These are phyloP conservation scores for Sinohyriopsis cumingii DNA, from an alignment of 2,888 invertebrate species.

Conservation along the genomic window DNA sequence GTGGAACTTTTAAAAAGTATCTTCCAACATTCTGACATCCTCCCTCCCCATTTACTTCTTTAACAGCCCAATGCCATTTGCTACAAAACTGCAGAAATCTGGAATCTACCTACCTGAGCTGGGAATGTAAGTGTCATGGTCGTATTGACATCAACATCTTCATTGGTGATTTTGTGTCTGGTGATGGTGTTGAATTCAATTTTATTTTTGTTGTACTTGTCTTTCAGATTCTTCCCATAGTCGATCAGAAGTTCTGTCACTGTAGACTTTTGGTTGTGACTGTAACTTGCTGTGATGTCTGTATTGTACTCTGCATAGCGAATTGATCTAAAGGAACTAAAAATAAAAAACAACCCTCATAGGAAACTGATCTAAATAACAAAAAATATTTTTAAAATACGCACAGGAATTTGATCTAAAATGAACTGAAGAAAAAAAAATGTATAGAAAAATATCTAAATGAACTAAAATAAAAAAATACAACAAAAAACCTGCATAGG, in stretches of 20 bases:
- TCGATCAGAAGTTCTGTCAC: conserved; percentile 27
- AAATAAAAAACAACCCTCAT: no score
- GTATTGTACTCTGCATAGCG: conserved; percentile 18
- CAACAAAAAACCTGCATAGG: not conserved
- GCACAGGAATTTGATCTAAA: no score
- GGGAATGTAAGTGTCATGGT: conserved; percentile 33
- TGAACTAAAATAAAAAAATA: no score
- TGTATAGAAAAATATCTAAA: conserved; percentile 1
- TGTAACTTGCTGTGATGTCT: not conserved
- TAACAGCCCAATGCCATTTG: no score
- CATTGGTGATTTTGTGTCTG: conserved; percentile 25
- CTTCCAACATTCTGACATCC: no score
- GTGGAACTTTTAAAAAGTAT: no score
- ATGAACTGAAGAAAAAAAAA: no score
- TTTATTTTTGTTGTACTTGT: conserved; percentile 38
- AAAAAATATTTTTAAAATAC: no score
- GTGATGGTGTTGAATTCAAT: conserved; percentile 23
- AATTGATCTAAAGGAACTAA: no score
- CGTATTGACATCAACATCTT: conserved; percentile 25
- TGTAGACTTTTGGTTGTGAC: not conserved
- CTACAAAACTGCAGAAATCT: no score
- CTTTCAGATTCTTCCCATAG: conserved; percentile 46
- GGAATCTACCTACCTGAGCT: conserved; percentile 33
- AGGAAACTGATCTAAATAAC: no score
- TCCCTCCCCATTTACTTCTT: no score